A percentile compares a stretch with the other conserved stretches of the same genome.
phyloP scores from a whole-genome alignment of 2,888 invertebrate genomes.

The Silvanus unidentatus region DNA sequence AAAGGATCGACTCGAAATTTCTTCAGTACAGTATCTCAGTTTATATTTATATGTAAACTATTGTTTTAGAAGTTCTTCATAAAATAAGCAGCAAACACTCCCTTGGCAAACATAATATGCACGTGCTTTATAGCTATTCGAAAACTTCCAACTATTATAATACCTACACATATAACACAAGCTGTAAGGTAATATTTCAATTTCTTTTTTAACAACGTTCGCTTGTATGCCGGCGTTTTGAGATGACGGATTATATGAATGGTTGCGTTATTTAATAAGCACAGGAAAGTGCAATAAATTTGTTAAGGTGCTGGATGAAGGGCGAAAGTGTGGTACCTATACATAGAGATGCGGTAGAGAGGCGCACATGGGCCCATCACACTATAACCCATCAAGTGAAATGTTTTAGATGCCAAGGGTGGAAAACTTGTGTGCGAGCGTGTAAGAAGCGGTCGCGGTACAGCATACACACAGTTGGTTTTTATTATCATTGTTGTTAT shows the following conservation, averaged over 20 bases:
- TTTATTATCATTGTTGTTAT: slow-evolving; percentile 23
- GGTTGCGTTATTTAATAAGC: slow-evolving; percentile 22
- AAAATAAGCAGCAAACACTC: slow-evolving; percentile 18
- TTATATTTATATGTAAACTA: background rate
- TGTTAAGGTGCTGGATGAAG: slow-evolving; percentile 6
- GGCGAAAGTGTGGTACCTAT: too few relatives aligned
- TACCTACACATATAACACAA: too few relatives aligned
- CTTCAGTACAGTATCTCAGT: too few relatives aligned
- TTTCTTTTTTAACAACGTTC: slow-evolving; percentile 19
- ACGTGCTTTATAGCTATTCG: background rate
- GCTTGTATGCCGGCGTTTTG: slow-evolving; percentile 20
- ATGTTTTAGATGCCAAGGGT: background rate
- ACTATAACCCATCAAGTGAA: too few relatives aligned
- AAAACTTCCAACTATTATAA: background rate
- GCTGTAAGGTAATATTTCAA: slow-evolving; percentile 14
- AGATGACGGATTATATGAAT: slow-evolving; percentile 23
- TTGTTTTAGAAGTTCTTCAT: background rate
- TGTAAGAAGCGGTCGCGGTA: background rate
- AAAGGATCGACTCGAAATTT: too few relatives aligned
- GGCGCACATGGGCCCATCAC: too few relatives aligned
- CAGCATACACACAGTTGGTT: slow-evolving; percentile 17
- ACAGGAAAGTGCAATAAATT: slow-evolving; percentile 21
- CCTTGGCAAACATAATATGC: slow-evolving; percentile 11
- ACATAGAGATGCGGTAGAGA: too few relatives aligned
- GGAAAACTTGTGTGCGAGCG: background rate